Base-by-base conservation (phyloP, 1,140 invertebrate genomes). In the Macrostomum lignano region DNA sequence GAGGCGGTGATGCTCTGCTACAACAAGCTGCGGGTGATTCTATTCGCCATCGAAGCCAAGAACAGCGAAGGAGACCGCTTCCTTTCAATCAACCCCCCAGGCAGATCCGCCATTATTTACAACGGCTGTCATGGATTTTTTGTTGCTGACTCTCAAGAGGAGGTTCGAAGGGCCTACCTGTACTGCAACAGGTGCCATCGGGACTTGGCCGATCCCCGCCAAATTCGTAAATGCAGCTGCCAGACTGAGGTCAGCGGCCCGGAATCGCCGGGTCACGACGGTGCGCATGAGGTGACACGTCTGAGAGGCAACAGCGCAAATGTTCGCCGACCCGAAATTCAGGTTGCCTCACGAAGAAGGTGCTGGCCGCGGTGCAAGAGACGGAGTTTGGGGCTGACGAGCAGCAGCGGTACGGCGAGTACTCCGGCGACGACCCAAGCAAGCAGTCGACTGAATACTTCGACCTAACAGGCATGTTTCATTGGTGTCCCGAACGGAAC, bases 401-500 rank as follows among this genome's bases (percentile, higher is more conserved):
- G n/a, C n/a, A n/a, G n/a, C n/a, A n/a, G n/a, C n/a, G n/a, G n/a
- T n/a, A n/a, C n/a, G n/a, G n/a, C n/a, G n/a, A n/a, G n/a, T n/a
- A n/a, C n/a, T n/a, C n/a, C n/a, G n/a, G n/a, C n/a, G n/a, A n/a
- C n/a, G n/a, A n/a, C n/a, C n/a, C n/a, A n/a, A n/a, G n/a, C n/a
- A n/a, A n/a, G n/a, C n/a, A n/a, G n/a, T n/a, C n/a, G n/a, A n/a
- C n/a, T n/a, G n/a, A n/a, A n/a, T n/a, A n/a, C n/a, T 60, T 58
- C 43, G 86, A 94, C 57, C 88, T 79, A 35, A 98, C 88, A 32
- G 88, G 91, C 40, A 98, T 96, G 91, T 98, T 96, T 59, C 88
- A 98, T 54, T 96, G 86, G 86, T 91, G 82, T 57, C 82, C 82
- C 23, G 77, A 81, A 25, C 71, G 77, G 53, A 74, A 73, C 51